A percentile compares a stretch with the other conserved stretches of the same genome.
These are phyloP conservation scores for Thryonomys swinderianus DNA, from an alignment of 2,113 vertebrate genomes.

Conservation along the genomic window DNA sequence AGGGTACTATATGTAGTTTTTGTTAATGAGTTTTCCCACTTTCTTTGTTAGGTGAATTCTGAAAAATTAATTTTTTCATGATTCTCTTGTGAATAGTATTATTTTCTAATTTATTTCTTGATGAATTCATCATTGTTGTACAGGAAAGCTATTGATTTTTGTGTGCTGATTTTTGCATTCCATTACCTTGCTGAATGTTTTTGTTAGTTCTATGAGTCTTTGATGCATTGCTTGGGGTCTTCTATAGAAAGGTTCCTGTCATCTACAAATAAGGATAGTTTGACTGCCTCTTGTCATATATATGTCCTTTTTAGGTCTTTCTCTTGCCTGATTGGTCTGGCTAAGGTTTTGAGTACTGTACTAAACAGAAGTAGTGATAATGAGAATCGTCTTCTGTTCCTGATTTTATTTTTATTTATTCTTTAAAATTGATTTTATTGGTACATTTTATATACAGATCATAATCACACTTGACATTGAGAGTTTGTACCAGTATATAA, in stretches of 20 bases:
- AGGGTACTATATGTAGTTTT: neutral
- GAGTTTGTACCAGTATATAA: too few relatives aligned
- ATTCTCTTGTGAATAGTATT: neutral
- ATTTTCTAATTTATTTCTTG: neutral
- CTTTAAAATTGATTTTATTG: too few relatives aligned
- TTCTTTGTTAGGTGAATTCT: neutral
- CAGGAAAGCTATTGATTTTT: neutral
- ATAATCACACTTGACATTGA: too few relatives aligned
- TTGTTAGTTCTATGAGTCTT: neutral
- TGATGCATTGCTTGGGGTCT: neutral
- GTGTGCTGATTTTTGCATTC: neutral
- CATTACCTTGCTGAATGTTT: neutral
- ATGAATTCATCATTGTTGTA: neutral
- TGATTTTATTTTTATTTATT: too few relatives aligned
- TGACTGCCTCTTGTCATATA: neutral
- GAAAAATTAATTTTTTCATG: neutral
- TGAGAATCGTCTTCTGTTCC: neutral
- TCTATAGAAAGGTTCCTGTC: neutral
- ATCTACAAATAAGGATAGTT: neutral
- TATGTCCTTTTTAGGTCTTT: neutral
- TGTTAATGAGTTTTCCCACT: neutral
- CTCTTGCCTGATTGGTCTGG: neutral
- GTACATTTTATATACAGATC: too few relatives aligned
- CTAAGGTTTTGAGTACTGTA: neutral
- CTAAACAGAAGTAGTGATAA: neutral